These are phyloP conservation scores for Pemphigus obesinymphae DNA, from an alignment of 1,140 invertebrate species.

Conservation along the genomic window DNA sequence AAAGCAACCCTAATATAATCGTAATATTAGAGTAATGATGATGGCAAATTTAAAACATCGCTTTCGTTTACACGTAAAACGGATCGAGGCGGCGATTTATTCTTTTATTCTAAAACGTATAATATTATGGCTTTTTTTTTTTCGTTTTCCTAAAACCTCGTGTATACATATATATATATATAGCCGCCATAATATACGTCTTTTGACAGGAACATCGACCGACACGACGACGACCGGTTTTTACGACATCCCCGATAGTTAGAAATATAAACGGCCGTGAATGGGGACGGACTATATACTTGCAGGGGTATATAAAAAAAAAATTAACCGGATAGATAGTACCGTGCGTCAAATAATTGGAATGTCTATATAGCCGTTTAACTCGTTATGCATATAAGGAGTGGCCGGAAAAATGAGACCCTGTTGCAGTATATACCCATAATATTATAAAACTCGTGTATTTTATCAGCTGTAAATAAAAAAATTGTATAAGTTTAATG, in stretches of 20 bases:
- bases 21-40: neutral
- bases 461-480: neutral
- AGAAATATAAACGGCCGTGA: neutral
- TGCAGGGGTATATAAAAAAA: neutral
- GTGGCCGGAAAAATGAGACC: neutral
- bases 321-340: neutral
- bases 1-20: slow-evolving; percentile 11
- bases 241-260: neutral
- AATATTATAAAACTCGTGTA: neutral
- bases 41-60: neutral
- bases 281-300: no score
- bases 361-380: slow-evolving; percentile 3
- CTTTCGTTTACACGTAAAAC: neutral
- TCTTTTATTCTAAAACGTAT: neutral
- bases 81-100: neutral
- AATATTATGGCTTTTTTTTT: neutral
- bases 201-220: neutral
- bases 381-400: neutral
- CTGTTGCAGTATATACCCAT: neutral
- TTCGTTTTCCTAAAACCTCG: neutral
- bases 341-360: neutral
- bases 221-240: neutral
- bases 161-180: no score
- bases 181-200: neutral
- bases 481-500: neutral